Base-by-base conservation (phyloP, 2,888 invertebrate species). In the Carcina quercana region DNA sequence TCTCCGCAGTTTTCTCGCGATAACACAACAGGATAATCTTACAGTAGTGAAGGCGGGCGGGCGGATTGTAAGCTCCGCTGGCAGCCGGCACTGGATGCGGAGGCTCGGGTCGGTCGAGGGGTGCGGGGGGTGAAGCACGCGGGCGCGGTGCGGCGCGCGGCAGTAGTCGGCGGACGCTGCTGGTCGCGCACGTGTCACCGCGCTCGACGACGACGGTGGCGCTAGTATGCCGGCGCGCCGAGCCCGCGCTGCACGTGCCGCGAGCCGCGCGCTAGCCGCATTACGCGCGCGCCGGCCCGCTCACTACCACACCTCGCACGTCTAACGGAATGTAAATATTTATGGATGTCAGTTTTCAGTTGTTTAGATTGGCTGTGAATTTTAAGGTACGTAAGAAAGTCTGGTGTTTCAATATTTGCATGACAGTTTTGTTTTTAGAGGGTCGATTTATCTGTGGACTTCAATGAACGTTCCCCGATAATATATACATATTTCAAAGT, bases 351-450 rank as follows among this genome's bases (percentile, higher is more conserved):
- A 80, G 76, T 79, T 79, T 80, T 78, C 75, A 76, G 75, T 80
- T 80, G 76, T 80, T 82, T 80, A 80, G 78, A 80, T 80, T 79
- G 79, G 78, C 82, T 79, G 79, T 82, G 72, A 80, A 78, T 78
- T 80, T 80, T 70, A 75, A 82, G 82, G 82, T 82, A 80, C 68
- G 82, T 79, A 73, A 69, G 60, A 71, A 64, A 71, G 58, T 65
- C 59, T 62, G 60, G 55, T 65, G 64, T 71, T 69, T 62, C 58
- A 50, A 66, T 68, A 65, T 67, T 64, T 71, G 71, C 72, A 71
- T 66, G 70, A 68, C 58, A 57, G 59, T n/a, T n/a, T n/a, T 61
- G 47, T 60, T 54, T 56, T 53, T 30, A 40, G 50, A 50, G 42
- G 36, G 45, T 47, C 3, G n/a, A 30, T 17, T 25, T 52, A 42